Evolutionary conservation across 2,888 invertebrate genomes (phyloP).

Genomic region (Apocheima hispidaria): DNA sequence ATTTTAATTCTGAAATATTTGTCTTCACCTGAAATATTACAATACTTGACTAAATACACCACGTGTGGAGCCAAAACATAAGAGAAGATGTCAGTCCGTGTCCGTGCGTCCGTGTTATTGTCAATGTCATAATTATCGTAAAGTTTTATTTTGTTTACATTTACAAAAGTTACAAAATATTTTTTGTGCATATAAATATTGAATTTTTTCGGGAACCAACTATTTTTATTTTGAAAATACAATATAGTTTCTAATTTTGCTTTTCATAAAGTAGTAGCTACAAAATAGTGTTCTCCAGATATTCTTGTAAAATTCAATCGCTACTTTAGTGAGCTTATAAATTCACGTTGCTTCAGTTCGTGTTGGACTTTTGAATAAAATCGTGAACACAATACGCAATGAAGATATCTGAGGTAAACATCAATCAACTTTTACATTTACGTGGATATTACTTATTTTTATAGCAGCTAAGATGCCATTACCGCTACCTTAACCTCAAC

Average conservation of each 20-base stretch:
- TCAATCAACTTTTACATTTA: neutral
- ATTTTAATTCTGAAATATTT: no score
- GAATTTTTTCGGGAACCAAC: no score
- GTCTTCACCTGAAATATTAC: no score
- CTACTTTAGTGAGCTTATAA: neutral
- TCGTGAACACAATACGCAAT: slow-evolving; percentile 39
- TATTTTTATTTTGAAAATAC: no score
- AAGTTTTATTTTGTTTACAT: no score
- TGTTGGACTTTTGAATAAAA: neutral
- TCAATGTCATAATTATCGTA: no score
- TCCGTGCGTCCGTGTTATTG: no score
- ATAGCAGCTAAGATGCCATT: neutral
- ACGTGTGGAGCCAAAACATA: no score
- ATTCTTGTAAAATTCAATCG: neutral
- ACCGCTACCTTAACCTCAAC: neutral
- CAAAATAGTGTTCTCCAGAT: neutral
- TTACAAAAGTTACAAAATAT: no score
- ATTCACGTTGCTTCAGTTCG: neutral
- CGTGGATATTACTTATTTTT: neutral
- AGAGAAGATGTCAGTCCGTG: no score
- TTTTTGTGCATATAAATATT: no score
- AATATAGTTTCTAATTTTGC: neutral
- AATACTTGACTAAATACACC: no score
- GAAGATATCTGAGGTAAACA: slow-evolving; percentile 62
- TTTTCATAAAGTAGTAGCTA: neutral